Conservation (phyloP, 2,797 vertebrate genomes). For the Loriculus beryllinus region DNA sequence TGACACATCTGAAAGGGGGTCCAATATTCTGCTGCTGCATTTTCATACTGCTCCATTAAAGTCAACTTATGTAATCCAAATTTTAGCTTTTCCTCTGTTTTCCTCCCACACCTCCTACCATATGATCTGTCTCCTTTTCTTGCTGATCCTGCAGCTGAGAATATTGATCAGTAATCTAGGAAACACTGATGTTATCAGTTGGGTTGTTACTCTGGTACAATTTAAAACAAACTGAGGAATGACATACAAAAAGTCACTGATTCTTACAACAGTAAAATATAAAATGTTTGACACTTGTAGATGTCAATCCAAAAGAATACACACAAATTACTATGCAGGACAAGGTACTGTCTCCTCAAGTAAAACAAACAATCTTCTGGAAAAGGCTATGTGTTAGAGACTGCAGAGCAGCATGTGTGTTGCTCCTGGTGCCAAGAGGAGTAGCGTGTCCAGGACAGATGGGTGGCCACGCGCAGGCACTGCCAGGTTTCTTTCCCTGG, state of each 20-base stretch:
- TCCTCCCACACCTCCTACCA: fast-evolving
- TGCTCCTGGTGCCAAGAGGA: background rate
- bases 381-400: background rate
- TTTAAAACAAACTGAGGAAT: background rate
- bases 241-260: background rate
- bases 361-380: background rate
- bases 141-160: background rate
- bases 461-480: background rate
- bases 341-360: background rate
- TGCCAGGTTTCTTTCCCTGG: background rate
- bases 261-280: background rate
- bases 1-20: background rate
- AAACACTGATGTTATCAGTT: background rate
- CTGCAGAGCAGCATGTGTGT: fast-evolving
- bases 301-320: background rate
- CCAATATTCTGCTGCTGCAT: background rate
- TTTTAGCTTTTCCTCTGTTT: background rate
- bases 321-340: background rate
- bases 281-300: background rate
- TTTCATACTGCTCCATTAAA: background rate
- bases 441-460: fast-evolving
- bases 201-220: background rate
- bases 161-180: background rate
- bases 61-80: background rate
- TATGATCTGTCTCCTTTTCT: background rate